Evolutionary conservation across 2,888 invertebrate species (phyloP), one percentile per base, ranked within the genome.

Genomic region (Callyntrura sp.): DNA sequence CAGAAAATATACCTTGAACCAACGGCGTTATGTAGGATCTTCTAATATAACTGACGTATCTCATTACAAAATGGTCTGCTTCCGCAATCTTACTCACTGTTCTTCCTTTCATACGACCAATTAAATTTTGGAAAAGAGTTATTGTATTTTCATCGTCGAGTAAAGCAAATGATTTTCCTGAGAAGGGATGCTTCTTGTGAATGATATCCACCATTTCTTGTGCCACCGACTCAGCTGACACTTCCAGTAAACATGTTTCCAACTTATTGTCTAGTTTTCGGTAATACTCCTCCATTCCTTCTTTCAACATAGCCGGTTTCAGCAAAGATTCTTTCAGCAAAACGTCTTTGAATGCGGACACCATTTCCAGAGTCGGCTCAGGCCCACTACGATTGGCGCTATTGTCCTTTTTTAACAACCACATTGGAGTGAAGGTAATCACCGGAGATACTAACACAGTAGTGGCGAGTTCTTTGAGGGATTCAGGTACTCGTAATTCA

Each of bases 281-380:
- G 23, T 73, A 85, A 73, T 43, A 85, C 8, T 85, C 45, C 43
- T n/a, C n/a, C 9, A 5, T 6, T 17, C n/a, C 14, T 11, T 25
- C 14, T 11, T 14, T 14, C 4, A 20, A 57, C 57, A 12, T 12
- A 20, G 73, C 43, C 1, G n/a, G n/a, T n/a, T n/a, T n/a, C n/a
- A n/a, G n/a, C n/a, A n/a, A n/a, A n/a, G n/a, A n/a, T n/a, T 78
- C 48, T 12, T 78, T 76, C 14, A 85, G 25, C 14, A 78, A 43
- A 6, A 9, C 43, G n/a, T 85, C 85, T 35, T 85, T 85, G 23
- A 85, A 78, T 0, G 48, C 78, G 4, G 85, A 85, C n/a, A 14
- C 68, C 35, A 43, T 35, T 17, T 35, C 4, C 28, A 84, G n/a
- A n/a, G n/a, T n/a, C n/a, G n/a, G n/a, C n/a, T n/a, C n/a, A n/a